Base-by-base conservation (phyloP, 2,888 invertebrate species). In the Prosapia bicincta region DNA sequence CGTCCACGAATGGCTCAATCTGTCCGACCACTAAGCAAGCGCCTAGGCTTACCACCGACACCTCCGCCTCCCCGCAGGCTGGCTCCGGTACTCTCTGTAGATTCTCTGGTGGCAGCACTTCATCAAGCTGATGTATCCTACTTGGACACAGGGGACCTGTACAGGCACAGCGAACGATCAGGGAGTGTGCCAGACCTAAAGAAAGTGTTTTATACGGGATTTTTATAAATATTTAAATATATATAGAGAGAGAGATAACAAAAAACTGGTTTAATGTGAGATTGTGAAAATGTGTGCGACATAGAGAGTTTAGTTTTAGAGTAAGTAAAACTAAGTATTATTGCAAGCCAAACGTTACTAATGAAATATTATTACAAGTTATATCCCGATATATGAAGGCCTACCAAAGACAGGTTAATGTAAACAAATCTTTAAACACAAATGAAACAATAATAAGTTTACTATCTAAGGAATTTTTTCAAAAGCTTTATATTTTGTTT, bases 151-250 rank as follows among this genome's bases (percentile, higher is more conserved):
- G 84, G 84, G 0, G 84, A 85, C 69, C 82, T 85, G 25, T 85
- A 83, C 79, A 84, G 83, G 54, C 85, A 85, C 79, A 83, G 83
- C 65, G 84, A 84, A 76, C 84, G 86, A 15, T 74, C 78, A 10
- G 87, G 87, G 1, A 88, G 87, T 72, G 88, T 85, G 65, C 88
- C 88, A 1, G 88, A 88, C 82, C 85, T 88, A 76, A 88, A 88
- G 79, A 88, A 76, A 70, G 74, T 76, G 26, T 76, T 76, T 26
- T 76, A 76, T 68, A 76, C 76, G n/a, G 76, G 76, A 9, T 76
- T 75, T 54, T 38, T 75, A 54, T 75, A 43, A 71, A 69, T 15
- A 20, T 20, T n/a, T n/a, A n/a, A n/a, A n/a, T n/a, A n/a, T n/a
- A n/a, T n/a, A 38, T 13, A 38, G 2, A 38, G 7, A 38, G 9